Evolutionary conservation across 2,797 vertebrate species (phyloP), one percentile per base, ranked within the genome.

Genomic region (Anolis apletophallus): DNA sequence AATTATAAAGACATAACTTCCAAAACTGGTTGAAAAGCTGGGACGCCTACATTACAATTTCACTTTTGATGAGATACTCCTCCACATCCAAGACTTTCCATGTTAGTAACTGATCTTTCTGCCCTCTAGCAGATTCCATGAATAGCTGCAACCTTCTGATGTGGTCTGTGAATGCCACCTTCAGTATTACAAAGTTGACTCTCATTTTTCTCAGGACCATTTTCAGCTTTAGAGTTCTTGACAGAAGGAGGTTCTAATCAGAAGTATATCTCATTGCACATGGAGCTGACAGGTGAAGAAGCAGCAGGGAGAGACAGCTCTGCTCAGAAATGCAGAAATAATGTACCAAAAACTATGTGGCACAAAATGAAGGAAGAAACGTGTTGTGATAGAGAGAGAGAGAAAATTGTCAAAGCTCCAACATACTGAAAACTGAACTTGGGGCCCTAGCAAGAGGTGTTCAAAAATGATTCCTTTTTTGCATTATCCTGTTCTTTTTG

Each of bases 151-250:
- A 55, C 71, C 78, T 55, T 34, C 21, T 19, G 29, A 13, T 54
- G 40, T 52, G 50, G 46, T 52, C 67, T 81, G 46, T 3, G 40
- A 74, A 82, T 16, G 57, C 57, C 85, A 88, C 29, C 64, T 72
- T 34, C 13, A 57, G 61, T 1, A 5, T 19, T 87, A 87, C 79
- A 64, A 88, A 90, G n/a, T 13, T 72, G 81, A 52, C 54, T 4
- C 26, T 6, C 50, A 54, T 71, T 55, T 76, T 74, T 75, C 78
- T 82, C 69, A 3, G 32, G 86, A 89, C 64, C 23, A 21, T 76
- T 71, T 85, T 82, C 80, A 90, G 69, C 21, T 8, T 32, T 36
- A 1, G 2, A 72, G 64, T 71, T 76, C 84, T 52, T 88, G 84
- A 74, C 71, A 79, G 57, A 90, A 88, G 34, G 13, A 21, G 75